Conservation (phyloP, 2,888 invertebrate species). For the Abscondita cerata region DNA sequence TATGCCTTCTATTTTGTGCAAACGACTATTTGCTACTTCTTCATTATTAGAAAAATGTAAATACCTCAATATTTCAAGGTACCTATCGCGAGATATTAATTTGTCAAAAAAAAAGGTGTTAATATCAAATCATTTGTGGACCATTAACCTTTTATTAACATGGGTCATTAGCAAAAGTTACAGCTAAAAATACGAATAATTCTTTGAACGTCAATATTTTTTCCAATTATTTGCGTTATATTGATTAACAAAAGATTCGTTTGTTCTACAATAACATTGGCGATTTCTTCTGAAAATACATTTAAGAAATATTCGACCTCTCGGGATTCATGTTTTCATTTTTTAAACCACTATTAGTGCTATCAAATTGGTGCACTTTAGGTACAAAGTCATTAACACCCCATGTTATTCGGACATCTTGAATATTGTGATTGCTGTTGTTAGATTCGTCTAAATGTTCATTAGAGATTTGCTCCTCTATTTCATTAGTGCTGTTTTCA, state of each 20-base stretch:
- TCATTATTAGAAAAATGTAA: background rate
- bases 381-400: background rate
- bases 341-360: background rate
- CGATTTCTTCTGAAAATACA: background rate
- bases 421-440: background rate
- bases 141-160: background rate
- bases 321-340: background rate
- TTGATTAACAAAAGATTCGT: background rate
- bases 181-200: background rate
- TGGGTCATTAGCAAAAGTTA: background rate
- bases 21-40: background rate
- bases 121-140: background rate
- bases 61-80: background rate
- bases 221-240: background rate
- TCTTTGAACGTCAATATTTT: constrained; percentile 2
- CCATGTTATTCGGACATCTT: background rate
- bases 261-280: background rate
- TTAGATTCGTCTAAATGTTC: background rate
- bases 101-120: background rate
- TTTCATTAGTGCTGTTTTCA: constrained; percentile 2
- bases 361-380: constrained; percentile 1
- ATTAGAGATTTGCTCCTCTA: background rate
- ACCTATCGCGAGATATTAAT: background rate
- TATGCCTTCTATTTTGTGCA: constrained; percentile 6
- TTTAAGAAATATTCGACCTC: background rate